These are phyloP conservation scores for Gephyroberyx darwinii DNA, from an alignment of 2,797 vertebrate genomes.

Conservation along the genomic window DNA sequence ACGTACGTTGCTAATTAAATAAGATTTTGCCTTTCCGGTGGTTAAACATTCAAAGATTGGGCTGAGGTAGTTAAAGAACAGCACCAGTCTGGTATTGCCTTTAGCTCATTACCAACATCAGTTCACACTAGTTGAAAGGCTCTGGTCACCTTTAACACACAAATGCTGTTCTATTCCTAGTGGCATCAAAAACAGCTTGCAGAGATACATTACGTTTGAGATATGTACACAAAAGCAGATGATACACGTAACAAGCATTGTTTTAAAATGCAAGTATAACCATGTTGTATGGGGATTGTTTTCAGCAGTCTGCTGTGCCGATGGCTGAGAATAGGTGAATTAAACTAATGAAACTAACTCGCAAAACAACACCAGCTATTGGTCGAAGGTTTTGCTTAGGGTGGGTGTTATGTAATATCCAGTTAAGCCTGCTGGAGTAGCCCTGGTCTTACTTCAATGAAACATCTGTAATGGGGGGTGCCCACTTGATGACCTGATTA, in stretches of 20 bases:
- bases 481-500: not conserved
- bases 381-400: too few species aligned
- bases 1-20: constrained; percentile 55
- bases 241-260: not conserved
- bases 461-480: not conserved
- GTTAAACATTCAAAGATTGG: constrained; percentile 29
- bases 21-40: constrained; percentile 45
- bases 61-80: not conserved
- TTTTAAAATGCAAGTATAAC: constrained; percentile 2
- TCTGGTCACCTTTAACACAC: constrained; percentile 34
- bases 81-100: too few species aligned
- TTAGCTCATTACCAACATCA: too few species aligned
- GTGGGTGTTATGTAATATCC: not conserved
- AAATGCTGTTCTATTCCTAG: not conserved
- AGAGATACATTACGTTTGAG: not conserved
- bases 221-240: constrained; percentile 1
- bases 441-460: not conserved
- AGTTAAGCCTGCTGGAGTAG: not conserved
- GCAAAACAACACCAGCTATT: not conserved
- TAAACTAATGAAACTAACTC: not conserved
- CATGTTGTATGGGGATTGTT: not conserved
- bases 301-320: not conserved
- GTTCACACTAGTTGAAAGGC: too few species aligned
- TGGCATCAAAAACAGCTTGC: constrained; percentile 10
- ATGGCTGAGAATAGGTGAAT: too few species aligned